Evolutionary conservation across 2,113 vertebrate genomes (phyloP).

Genomic region (Rhegmatorhina hoffmannsi): DNA sequence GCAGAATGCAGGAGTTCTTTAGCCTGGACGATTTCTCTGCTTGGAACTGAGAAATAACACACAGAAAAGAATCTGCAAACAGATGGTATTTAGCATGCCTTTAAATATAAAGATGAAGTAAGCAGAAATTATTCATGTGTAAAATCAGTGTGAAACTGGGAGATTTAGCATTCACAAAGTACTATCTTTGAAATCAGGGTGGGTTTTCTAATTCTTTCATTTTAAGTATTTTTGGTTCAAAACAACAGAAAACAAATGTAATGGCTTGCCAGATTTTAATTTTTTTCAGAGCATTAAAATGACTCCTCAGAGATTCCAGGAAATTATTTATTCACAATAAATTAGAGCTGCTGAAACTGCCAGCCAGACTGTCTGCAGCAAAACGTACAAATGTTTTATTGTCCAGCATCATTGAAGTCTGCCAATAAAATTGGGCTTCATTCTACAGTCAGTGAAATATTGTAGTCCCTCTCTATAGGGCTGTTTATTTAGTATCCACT

Average conservation of each 20-base stretch:
- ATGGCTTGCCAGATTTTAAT: not conserved
- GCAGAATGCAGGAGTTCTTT: not conserved
- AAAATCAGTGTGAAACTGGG: not conserved
- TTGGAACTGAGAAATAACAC: not conserved
- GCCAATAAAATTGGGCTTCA: slow-evolving; percentile 32
- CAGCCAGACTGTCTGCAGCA: slow-evolving; percentile 55
- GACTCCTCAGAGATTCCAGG: slow-evolving; percentile 39
- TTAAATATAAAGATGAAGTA: not conserved
- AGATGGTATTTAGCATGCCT: slow-evolving; percentile 22
- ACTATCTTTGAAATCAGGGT: slow-evolving; percentile 6
- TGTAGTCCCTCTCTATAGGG: not conserved
- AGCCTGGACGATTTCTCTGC: not conserved
- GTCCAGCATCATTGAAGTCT: slow-evolving; percentile 49
- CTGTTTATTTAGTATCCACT: slow-evolving; percentile 7
- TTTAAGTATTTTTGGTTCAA: slow-evolving; percentile 44
- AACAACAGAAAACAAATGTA: slow-evolving; percentile 26
- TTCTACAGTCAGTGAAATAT: slow-evolving; percentile 45
- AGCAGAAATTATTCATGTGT: not conserved
- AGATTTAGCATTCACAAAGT: not conserved
- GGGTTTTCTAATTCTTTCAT: not conserved
- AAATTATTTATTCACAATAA: slow-evolving; percentile 71
- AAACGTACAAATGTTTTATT: slow-evolving; percentile 67
- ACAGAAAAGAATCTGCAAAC: not conserved
- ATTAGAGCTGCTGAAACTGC: slow-evolving; percentile 59
- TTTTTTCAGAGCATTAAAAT: slow-evolving; percentile 26